A percentile compares a stretch with the other conserved stretches of the same genome.
These are phyloP conservation scores for Erpetoichthys calabaricus DNA, from an alignment of 2,797 vertebrate genomes.

Conservation along the genomic window DNA sequence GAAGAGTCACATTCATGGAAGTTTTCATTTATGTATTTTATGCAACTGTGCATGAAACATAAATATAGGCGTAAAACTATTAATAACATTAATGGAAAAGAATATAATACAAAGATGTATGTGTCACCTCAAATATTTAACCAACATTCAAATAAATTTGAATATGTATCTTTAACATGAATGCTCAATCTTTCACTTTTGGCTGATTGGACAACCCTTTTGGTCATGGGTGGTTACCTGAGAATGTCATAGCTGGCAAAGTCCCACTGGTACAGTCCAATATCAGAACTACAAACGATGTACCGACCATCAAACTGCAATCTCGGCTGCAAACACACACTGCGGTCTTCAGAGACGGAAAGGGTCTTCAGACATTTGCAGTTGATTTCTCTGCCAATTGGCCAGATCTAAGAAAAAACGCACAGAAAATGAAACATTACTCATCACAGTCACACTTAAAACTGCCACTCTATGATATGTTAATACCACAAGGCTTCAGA, in stretches of 20 bases:
- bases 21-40: too few species aligned
- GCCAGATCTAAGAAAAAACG: slow-evolving; percentile 72
- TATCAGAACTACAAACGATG: slow-evolving; percentile 89
- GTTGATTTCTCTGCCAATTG: slow-evolving; percentile 93
- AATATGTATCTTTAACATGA: too few species aligned
- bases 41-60: too few species aligned
- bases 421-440: background rate
- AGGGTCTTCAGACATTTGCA: slow-evolving; percentile 91
- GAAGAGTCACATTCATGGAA: too few species aligned
- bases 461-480: background rate
- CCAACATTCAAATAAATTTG: too few species aligned
- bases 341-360: slow-evolving; percentile 85
- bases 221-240: slow-evolving; percentile 50
- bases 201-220: background rate
- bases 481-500: background rate
- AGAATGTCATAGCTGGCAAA: slow-evolving; percentile 91
- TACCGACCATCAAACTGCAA: slow-evolving; percentile 92
- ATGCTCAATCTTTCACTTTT: too few species aligned
- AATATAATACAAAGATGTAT: too few species aligned
- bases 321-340: slow-evolving; percentile 85
- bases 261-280: slow-evolving; percentile 96
- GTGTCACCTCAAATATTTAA: too few species aligned
- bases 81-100: too few species aligned
- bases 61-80: too few species aligned
- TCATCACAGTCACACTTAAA: background rate